Evolutionary conservation across 2,113 vertebrate genomes (phyloP).

Genomic region (Pluvianellus socialis): DNA sequence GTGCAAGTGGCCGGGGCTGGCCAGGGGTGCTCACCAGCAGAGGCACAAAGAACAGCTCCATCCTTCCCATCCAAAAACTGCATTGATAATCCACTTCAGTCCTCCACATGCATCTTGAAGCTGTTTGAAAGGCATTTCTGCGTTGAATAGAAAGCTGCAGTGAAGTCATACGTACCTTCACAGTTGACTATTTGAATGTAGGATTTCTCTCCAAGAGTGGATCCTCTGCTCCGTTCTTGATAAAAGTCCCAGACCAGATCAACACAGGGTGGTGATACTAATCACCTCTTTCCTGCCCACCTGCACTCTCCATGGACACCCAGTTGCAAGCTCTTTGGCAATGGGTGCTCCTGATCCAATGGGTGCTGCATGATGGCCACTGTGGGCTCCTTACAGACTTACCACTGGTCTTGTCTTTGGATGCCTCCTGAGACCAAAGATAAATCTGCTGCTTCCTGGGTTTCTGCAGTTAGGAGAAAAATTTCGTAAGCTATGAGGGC

Average conservation of each 20-base stretch:
- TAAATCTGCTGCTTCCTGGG: not conserved
- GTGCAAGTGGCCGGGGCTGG: fast-evolving
- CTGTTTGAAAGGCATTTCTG: not conserved
- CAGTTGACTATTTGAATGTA: not conserved
- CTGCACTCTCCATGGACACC: not conserved
- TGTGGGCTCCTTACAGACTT: not conserved
- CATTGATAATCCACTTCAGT: not conserved
- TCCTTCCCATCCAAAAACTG: not conserved
- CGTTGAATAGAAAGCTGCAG: not conserved
- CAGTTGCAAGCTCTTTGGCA: not conserved
- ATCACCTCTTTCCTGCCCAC: not conserved
- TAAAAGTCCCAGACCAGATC: not conserved
- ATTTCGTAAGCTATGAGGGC: not conserved
- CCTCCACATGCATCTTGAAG: not conserved
- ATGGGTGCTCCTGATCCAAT: not conserved
- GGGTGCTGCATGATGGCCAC: not conserved
- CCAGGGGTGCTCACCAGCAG: not conserved
- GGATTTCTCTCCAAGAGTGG: not conserved
- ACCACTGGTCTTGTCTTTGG: not conserved
- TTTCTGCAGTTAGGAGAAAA: not conserved
- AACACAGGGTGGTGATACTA: not conserved
- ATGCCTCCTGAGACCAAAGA: not conserved
- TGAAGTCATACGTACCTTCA: not conserved
- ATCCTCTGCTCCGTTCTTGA: not conserved
- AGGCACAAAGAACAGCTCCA: not conserved